Evolutionary conservation across 2,797 vertebrate species (phyloP).

Genomic region (Mormyrops attenuatus): DNA sequence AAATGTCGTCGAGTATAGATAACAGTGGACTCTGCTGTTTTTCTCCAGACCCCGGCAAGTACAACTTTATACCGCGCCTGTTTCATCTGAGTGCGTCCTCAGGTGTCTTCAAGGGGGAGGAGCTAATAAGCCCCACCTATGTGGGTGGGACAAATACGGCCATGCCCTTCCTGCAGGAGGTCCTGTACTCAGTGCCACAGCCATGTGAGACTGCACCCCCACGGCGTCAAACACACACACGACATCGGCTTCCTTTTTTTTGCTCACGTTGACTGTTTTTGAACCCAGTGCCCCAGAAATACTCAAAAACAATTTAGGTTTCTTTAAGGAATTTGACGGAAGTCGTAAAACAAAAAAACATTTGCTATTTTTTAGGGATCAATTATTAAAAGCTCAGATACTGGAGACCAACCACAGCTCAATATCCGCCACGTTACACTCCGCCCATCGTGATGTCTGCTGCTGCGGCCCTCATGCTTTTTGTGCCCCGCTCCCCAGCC

Average conservation of each 20-base stretch:
- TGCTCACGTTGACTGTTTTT: not conserved
- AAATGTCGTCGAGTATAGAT: not conserved
- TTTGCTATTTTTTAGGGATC: not conserved
- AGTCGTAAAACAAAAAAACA: not conserved
- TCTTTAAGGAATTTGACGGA: not conserved
- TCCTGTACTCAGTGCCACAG: constrained; percentile 52
- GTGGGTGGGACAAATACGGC: constrained; percentile 55
- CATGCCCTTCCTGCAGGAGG: constrained; percentile 68
- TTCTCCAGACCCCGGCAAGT: constrained; percentile 66
- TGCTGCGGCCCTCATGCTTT: not conserved
- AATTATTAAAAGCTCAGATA: not conserved
- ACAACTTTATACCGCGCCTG: constrained; percentile 69
- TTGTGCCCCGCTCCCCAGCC: constrained; percentile 43
- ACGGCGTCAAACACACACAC: not conserved
- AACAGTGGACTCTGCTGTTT: not conserved
- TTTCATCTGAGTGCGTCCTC: constrained; percentile 60
- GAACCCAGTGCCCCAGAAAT: not conserved
- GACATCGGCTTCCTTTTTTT: not conserved
- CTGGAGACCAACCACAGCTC: not conserved
- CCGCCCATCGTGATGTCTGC: not conserved
- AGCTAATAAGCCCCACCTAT: constrained; percentile 52
- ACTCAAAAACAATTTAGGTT: not conserved
- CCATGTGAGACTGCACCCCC: constrained; percentile 53
- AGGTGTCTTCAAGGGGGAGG: constrained; percentile 54
- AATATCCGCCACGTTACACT: not conserved